Base-by-base conservation (phyloP, 2,113 vertebrate genomes). In the Mesoclemmys tuberculata region DNA sequence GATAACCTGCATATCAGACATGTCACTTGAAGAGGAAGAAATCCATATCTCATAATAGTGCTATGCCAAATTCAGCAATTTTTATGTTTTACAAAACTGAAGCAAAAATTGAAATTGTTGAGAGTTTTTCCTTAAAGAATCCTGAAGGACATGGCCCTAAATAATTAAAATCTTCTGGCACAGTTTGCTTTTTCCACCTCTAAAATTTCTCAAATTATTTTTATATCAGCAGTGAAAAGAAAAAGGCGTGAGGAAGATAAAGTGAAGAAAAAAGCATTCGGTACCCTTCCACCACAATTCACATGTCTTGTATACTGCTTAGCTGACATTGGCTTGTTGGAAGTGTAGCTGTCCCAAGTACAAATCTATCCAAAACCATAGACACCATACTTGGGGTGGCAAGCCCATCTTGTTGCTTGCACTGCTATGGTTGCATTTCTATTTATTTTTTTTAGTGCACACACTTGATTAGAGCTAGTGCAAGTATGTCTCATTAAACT, bases 301-400 rank as follows among this genome's bases (percentile, higher is more conserved):
- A 2, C 38, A 2, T 0, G 14, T 31, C 12, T 74, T 55, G 46
- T 31, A 0, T 19, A 6, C 27, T 64, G 29, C 6, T 68, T 71
- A 44, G 77, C 78, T 10, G 9, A 13, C 13, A 61, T 24, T 8
- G 0, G 8, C 27, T 75, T 68, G 35, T 68, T 10, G n/a, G n/a
- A 71, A 22, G 8, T 71, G 19, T 38, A 38, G 19, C 64, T 71
- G 64, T 9, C 19, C 19, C 8, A 5, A 19, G 21, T 38, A 22
- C 4, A 2, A 71, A 38, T 35, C 64, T 22, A 9, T 38, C n/a
- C 19, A 22, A 35, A 5, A 71, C n/a, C 35, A 71, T 38, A 71
- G 64, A 22, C 22, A 38, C 9, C 5, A 21, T 22, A 3, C 4
- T 71, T 21, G 64, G 19, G 35, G 35, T n/a, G 18, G 64, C 64